Conservation (phyloP, 2,113 vertebrate species). For the Corydoras sp. region DNA sequence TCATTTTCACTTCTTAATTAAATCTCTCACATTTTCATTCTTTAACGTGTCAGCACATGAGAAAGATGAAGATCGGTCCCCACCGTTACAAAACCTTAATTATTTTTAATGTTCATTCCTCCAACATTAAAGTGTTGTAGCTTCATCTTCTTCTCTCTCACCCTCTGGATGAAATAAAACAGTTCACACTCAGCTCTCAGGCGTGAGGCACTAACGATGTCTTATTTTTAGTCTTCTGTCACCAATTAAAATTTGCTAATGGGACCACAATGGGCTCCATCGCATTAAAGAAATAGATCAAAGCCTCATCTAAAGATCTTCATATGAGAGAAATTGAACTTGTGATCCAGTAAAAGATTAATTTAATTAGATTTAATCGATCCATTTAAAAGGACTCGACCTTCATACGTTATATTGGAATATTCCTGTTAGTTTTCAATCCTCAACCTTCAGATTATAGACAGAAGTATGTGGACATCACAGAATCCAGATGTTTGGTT, state of each 20-base stretch:
- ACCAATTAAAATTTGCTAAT: slow-evolving; percentile 13
- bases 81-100: slow-evolving; percentile 40
- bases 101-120: slow-evolving; percentile 1
- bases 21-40: neutral
- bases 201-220: neutral
- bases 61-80: slow-evolving; percentile 36
- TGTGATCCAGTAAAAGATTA: neutral
- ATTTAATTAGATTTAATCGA: slow-evolving; percentile 10
- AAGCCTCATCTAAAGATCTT: neutral
- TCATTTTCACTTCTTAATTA: neutral
- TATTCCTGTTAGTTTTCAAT: too few species aligned
- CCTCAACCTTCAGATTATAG: too few species aligned
- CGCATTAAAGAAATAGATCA: slow-evolving; percentile 1
- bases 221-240: neutral
- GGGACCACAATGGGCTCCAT: slow-evolving; percentile 1
- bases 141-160: neutral
- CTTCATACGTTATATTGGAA: neutral
- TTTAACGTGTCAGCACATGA: slow-evolving; percentile 1
- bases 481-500: too few species aligned
- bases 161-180: slow-evolving; percentile 20
- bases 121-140: slow-evolving; percentile 41
- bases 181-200: neutral
- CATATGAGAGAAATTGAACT: neutral
- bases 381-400: neutral
- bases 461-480: too few species aligned